Percentiles rank a stretch among this genome's conserved stretches.
Conservation (phyloP, 1,140 invertebrate species). For the Capitella teleta region DNA sequence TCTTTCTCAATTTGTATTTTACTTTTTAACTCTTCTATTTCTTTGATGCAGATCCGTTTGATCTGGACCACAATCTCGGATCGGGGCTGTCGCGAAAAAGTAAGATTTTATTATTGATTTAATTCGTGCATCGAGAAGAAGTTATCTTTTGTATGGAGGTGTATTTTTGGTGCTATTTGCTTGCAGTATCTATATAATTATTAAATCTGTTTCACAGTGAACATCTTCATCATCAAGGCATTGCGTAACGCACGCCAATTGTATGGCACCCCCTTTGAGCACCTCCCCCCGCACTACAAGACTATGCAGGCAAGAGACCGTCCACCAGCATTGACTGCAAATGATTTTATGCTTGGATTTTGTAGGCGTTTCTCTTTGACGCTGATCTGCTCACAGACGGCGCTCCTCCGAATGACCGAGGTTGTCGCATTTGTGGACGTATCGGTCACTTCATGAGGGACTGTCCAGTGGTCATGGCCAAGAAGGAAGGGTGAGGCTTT, state of each 20-base stretch:
- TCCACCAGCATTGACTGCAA: not conserved
- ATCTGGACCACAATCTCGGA: conserved; percentile 51
- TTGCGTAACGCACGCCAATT: conserved; percentile 44
- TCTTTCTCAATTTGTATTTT: too few relatives aligned
- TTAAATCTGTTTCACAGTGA: conserved; percentile 46
- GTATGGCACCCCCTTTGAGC: conserved; percentile 33
- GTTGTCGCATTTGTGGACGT: conserved; percentile 50
- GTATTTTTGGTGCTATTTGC: not conserved
- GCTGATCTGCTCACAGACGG: conserved; percentile 36
- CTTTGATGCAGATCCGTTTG: conserved; percentile 49
- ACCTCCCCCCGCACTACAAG: conserved; percentile 10
- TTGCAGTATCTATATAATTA: not conserved
- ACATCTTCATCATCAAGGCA: conserved; percentile 47
- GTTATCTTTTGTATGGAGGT: not conserved
- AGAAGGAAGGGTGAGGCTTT: too few relatives aligned
- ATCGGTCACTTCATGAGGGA: conserved; percentile 52
- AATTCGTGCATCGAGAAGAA: not conserved
- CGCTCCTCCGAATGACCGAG: conserved; percentile 48
- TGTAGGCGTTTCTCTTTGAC: conserved; percentile 46
- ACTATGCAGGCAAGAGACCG: not conserved
- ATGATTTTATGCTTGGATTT: not conserved
- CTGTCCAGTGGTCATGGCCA: conserved; percentile 35
- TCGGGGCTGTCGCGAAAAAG: conserved; percentile 49
- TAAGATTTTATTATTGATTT: conserved; percentile 29
- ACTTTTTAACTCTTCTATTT: not conserved